Percentiles rank a stretch among this genome's conserved stretches.
These are phyloP conservation scores for Lutjanus argentimaculatus DNA, from an alignment of 2,797 vertebrate species.

Conservation along the genomic window DNA sequence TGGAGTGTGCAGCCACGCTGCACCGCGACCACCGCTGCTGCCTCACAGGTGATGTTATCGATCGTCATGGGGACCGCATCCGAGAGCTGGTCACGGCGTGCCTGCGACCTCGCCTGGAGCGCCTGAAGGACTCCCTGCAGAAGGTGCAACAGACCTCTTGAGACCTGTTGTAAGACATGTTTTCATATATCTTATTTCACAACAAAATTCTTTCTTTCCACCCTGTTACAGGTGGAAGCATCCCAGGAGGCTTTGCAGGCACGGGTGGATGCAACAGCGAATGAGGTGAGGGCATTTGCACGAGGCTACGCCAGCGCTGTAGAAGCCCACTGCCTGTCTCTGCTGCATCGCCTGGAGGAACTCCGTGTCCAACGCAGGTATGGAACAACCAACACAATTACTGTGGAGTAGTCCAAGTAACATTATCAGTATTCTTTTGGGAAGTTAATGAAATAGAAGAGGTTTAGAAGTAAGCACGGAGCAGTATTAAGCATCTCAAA, in stretches of 20 bases:
- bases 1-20: constrained; percentile 86
- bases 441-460: not conserved
- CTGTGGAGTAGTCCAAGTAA: not conserved
- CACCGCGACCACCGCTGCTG: constrained; percentile 90
- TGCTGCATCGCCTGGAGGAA: constrained; percentile 90
- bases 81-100: constrained; percentile 82
- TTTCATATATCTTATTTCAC: not conserved
- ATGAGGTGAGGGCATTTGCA: constrained; percentile 86
- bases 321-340: constrained; percentile 87
- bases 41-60: constrained; percentile 80
- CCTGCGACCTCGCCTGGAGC: constrained; percentile 84
- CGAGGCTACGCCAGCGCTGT: constrained; percentile 87
- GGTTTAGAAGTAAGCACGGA: not conserved
- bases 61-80: constrained; percentile 87
- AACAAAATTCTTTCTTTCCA: not conserved
- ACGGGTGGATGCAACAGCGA: constrained; percentile 76
- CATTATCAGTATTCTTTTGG: not conserved
- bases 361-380: constrained; percentile 85
- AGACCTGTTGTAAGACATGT: too few species aligned
- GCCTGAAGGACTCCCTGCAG: constrained; percentile 84
- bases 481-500: not conserved
- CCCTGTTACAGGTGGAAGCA: constrained; percentile 72
- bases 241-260: constrained; percentile 77
- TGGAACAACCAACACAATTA: not conserved
- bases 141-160: constrained; percentile 54